Evolutionary conservation across 1,140 invertebrate genomes (phyloP).

Genomic region (Eumeta japonica): DNA sequence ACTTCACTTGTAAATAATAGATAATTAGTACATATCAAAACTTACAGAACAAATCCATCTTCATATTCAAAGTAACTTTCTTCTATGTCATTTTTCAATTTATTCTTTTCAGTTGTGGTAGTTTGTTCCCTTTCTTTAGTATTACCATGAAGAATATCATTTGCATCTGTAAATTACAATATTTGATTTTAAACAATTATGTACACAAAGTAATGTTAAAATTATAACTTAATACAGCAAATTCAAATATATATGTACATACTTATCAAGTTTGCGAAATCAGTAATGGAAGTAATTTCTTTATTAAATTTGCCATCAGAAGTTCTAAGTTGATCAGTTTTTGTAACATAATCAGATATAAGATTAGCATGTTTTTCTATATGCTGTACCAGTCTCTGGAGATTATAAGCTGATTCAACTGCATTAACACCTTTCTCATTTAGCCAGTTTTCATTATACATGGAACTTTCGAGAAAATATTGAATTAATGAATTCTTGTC

Average conservation of each 20-base stretch:
- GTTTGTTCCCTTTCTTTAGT: too few species aligned
- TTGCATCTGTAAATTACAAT: too few species aligned
- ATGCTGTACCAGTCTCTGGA: slow-evolving; percentile 30
- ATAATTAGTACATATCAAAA: slow-evolving; percentile 5
- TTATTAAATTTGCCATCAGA: slow-evolving; percentile 13
- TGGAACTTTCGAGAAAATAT: slow-evolving; percentile 34
- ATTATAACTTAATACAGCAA: too few species aligned
- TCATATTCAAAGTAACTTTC: slow-evolving; percentile 19
- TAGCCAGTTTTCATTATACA: slow-evolving; percentile 26
- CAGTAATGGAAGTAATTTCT: slow-evolving; percentile 17
- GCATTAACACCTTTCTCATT: slow-evolving; percentile 21
- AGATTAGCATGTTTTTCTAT: slow-evolving; percentile 25
- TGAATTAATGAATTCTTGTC: slow-evolving; percentile 37
- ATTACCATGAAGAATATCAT: too few species aligned
- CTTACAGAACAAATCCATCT: slow-evolving; percentile 26
- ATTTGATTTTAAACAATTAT: too few species aligned
- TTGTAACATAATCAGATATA: slow-evolving; percentile 15
- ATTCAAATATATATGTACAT: too few species aligned
- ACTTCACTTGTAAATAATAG: too few species aligned
- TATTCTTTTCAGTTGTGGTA: slow-evolving; percentile 16
- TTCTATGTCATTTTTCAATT: slow-evolving; percentile 8
- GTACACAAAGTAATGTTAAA: too few species aligned
- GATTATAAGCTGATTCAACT: slow-evolving; percentile 25
- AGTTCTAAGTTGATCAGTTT: slow-evolving; percentile 11
- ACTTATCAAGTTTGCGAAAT: too few species aligned